phyloP scores from a whole-genome alignment of 1,140 invertebrate genomes.

The Trichonephila inaurata region DNA sequence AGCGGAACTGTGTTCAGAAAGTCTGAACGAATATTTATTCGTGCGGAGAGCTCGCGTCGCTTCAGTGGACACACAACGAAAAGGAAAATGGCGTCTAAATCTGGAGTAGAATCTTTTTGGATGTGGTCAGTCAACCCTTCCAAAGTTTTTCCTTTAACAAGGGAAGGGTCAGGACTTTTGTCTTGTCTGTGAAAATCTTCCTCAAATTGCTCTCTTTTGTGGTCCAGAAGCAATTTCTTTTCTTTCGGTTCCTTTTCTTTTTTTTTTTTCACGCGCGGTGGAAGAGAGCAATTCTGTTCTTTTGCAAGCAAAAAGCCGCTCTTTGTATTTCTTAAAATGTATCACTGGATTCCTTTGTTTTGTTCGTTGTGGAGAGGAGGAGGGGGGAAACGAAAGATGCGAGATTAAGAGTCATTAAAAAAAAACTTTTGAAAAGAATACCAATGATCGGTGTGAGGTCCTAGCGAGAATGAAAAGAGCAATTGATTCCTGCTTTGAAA shows the following conservation, averaged over 20 bases:
- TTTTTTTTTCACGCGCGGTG: too few species aligned
- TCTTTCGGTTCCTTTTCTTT: not conserved
- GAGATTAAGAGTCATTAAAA: too few species aligned
- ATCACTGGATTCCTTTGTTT: not conserved
- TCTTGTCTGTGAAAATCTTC: too few species aligned
- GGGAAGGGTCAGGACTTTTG: not conserved
- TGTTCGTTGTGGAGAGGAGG: not conserved
- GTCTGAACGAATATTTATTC: not conserved
- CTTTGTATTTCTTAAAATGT: not conserved
- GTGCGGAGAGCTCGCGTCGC: not conserved
- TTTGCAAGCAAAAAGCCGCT: not conserved
- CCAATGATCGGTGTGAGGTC: too few species aligned
- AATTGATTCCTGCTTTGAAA: too few species aligned
- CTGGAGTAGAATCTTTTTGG: not conserved
- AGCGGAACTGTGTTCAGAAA: not conserved
- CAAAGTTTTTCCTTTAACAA: not conserved
- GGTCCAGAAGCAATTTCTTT: not conserved
- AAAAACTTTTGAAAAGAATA: too few species aligned
- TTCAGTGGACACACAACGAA: not conserved
- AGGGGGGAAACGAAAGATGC: too few species aligned
- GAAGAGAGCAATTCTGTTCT: not conserved
- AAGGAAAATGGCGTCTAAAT: not conserved
- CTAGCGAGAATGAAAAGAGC: too few species aligned
- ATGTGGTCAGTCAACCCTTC: conserved; percentile 20
- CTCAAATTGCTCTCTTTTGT: not conserved